A percentile compares a stretch with the other conserved stretches of the same genome.
phyloP scores from a whole-genome alignment of 1,140 invertebrate species.

The Tetragonula clypearis region DNA sequence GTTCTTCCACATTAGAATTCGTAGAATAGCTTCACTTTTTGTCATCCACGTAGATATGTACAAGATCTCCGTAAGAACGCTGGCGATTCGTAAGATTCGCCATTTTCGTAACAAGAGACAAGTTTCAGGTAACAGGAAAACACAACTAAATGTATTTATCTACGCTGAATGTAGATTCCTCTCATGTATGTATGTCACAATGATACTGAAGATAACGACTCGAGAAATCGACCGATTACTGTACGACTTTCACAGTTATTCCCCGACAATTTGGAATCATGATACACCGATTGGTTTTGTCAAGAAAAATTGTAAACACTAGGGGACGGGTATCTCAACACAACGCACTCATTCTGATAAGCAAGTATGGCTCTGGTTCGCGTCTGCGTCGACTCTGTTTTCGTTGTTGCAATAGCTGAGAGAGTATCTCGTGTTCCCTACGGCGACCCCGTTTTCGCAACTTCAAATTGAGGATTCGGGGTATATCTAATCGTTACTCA shows the following conservation, averaged over 20 bases:
- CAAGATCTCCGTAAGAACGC: slow-evolving; percentile 26
- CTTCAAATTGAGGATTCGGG: slow-evolving; percentile 62
- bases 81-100: slow-evolving; percentile 31
- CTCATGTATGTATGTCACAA: background rate
- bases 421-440: slow-evolving; percentile 34
- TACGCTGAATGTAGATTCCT: background rate
- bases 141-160: slow-evolving; percentile 9
- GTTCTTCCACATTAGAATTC: slow-evolving; percentile 17
- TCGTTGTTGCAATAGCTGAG: slow-evolving; percentile 23
- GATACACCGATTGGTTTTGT: slow-evolving; percentile 12
- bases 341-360: slow-evolving; percentile 22
- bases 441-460: slow-evolving; percentile 62
- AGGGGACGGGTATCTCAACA: slow-evolving; percentile 17
- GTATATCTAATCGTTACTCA: slow-evolving; percentile 62
- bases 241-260: background rate
- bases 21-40: slow-evolving; percentile 49
- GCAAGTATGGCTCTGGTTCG: slow-evolving; percentile 35
- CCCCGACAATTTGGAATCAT: slow-evolving; percentile 8
- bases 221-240: background rate
- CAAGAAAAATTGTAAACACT: slow-evolving; percentile 39
- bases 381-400: slow-evolving; percentile 54
- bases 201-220: background rate
- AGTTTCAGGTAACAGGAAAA: background rate
- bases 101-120: slow-evolving; percentile 48
- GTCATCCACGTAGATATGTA: slow-evolving; percentile 23